phyloP scores from a whole-genome alignment of 1,140 invertebrate genomes.

The Trichogramma pretiosum region DNA sequence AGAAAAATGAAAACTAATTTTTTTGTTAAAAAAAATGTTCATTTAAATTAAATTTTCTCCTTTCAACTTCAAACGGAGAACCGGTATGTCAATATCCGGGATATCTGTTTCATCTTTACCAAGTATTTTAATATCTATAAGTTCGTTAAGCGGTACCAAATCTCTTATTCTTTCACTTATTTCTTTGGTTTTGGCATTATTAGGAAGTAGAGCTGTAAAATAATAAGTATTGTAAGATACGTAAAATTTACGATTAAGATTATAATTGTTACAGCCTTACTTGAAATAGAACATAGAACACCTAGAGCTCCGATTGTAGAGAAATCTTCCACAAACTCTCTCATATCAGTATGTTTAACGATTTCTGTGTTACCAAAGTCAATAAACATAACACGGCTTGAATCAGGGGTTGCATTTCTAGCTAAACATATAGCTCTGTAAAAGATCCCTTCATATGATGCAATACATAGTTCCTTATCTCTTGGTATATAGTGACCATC shows the following conservation, averaged over 20 bases:
- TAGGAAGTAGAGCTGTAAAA: conserved; percentile 26
- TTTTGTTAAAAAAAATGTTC: no score
- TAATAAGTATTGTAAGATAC: conserved; percentile 7
- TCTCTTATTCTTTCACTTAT: conserved; percentile 21
- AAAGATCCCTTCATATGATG: conserved; percentile 25
- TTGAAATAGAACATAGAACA: conserved; percentile 24
- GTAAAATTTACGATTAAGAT: neutral
- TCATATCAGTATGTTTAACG: conserved; percentile 33
- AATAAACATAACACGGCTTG: conserved; percentile 27
- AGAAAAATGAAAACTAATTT: no score
- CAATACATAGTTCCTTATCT: conserved; percentile 33
- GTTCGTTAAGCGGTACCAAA: conserved; percentile 3
- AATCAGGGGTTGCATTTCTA: conserved; percentile 8
- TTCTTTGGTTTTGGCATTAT: conserved; percentile 9
- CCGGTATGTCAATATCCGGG: conserved; percentile 26
- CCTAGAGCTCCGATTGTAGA: conserved; percentile 21
- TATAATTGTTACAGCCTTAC: conserved; percentile 22
- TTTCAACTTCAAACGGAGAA: conserved; percentile 18
- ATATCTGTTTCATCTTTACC: neutral
- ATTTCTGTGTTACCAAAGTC: conserved; percentile 32
- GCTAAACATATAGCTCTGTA: conserved; percentile 30
- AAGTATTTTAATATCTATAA: conserved; percentile 25
- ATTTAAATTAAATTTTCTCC: conserved; percentile 22
- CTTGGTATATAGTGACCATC: conserved; percentile 34
- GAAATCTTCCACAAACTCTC: conserved; percentile 34